Evolutionary conservation across 1,140 invertebrate genomes (phyloP).

Genomic region (Cataglyphis hispanica): DNA sequence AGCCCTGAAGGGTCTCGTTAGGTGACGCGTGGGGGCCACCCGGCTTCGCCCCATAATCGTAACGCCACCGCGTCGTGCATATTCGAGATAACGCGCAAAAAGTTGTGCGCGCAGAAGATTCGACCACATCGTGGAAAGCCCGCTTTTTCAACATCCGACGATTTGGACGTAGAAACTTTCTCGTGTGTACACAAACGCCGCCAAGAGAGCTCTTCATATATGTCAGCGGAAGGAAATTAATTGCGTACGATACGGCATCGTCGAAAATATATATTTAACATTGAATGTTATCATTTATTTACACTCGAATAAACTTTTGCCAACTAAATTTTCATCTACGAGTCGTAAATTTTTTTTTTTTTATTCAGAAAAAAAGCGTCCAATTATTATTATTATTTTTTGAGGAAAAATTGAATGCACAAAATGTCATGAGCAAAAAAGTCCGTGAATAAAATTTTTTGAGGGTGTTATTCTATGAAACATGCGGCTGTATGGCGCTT

Average conservation of each 20-base stretch:
- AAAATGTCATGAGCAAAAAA: not conserved
- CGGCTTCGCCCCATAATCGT: not conserved
- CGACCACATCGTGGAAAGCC: not conserved
- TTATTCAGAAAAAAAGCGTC: not conserved
- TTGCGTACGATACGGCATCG: no score
- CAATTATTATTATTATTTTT: not conserved
- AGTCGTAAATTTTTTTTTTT: not conserved
- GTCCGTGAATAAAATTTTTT: not conserved
- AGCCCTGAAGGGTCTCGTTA: conserved; percentile 31
- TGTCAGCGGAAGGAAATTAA: no score
- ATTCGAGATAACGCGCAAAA: conserved; percentile 24
- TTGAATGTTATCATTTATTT: not conserved
- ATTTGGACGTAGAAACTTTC: not conserved
- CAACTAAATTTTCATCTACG: not conserved
- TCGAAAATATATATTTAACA: no score
- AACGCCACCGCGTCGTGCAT: not conserved
- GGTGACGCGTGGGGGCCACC: not conserved
- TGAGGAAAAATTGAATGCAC: not conserved
- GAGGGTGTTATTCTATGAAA: conserved; percentile 1
- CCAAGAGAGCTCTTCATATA: no score
- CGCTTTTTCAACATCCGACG: not conserved
- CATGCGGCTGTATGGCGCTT: not conserved
- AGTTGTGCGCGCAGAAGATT: not conserved
- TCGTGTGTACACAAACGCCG: not conserved
- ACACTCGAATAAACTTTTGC: not conserved